Conservation (phyloP, 2,113 vertebrate species). For the Ceuthmochares aereus region DNA sequence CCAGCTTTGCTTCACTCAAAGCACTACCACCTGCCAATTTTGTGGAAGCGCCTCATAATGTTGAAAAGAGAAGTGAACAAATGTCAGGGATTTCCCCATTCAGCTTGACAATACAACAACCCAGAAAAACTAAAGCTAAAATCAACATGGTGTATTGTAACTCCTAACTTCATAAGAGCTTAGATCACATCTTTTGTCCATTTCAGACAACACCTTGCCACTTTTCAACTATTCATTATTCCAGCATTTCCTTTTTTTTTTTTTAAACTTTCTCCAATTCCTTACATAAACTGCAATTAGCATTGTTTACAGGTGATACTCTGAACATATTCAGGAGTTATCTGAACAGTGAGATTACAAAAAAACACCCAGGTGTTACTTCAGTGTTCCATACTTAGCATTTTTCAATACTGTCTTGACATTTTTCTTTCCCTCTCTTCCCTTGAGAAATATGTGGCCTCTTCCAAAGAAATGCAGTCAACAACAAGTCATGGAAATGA, state of each 20-base stretch:
- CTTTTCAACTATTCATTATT: not conserved
- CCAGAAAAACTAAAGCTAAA: not conserved
- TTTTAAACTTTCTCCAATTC: not conserved
- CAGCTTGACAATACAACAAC: not conserved
- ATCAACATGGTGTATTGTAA: not conserved
- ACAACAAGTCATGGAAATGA: not conserved
- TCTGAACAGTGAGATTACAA: not conserved
- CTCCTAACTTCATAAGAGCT: not conserved
- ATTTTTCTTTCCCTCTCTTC: not conserved
- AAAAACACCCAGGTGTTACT: not conserved
- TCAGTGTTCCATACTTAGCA: not conserved
- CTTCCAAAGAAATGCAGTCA: not conserved
- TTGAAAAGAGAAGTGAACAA: not conserved
- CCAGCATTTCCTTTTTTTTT: not conserved
- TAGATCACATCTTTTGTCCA: not conserved
- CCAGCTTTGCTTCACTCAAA: not conserved
- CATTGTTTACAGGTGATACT: not conserved
- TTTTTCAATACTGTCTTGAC: not conserved
- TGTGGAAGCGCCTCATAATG: accelerated
- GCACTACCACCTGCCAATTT: not conserved
- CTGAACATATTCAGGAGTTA: not conserved
- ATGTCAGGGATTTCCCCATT: not conserved
- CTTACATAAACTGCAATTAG: not conserved
- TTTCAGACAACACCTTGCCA: not conserved
- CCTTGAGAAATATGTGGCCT: not conserved